Evolutionary conservation across 1,140 invertebrate genomes (phyloP).

Genomic region (Penaeus vannamei): DNA sequence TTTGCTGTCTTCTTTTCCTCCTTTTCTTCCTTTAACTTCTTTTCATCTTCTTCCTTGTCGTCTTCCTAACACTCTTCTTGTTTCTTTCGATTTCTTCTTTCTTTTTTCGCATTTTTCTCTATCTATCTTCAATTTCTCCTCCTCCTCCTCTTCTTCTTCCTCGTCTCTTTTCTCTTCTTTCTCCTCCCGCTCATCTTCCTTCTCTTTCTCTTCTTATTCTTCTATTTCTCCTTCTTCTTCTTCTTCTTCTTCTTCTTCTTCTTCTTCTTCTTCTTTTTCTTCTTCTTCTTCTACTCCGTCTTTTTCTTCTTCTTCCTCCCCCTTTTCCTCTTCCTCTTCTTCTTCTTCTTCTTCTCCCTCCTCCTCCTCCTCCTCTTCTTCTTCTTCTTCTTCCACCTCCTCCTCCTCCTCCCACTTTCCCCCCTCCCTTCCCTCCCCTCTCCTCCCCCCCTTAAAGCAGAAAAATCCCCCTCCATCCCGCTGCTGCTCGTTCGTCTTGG

Average conservation of each 20-base stretch:
- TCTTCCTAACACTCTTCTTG: neutral
- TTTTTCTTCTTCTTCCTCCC: neutral
- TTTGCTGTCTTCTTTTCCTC: neutral
- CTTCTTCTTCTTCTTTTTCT: too few species aligned
- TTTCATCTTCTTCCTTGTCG: too few species aligned
- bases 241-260: neutral
- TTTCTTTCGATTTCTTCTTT: neutral
- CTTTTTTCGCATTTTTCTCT: neutral
- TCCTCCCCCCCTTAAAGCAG: too few species aligned
- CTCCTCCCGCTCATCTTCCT: too few species aligned
- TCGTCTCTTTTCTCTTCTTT: too few species aligned
- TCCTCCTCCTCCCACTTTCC: neutral
- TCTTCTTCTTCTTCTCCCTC: neutral
- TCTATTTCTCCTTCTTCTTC: too few species aligned
- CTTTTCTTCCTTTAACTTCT: too few species aligned
- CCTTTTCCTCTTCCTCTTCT: neutral
- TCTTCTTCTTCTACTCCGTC: neutral
- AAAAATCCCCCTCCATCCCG: too few species aligned
- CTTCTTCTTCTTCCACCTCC: neutral
- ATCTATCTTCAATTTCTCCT: neutral
- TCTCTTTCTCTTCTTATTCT: too few species aligned
- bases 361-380: neutral
- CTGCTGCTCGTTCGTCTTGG: too few species aligned
- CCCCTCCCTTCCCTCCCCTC: too few species aligned
- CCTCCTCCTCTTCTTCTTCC: neutral